Conservation (phyloP, 2,113 vertebrate species). For the Mugil cephalus region DNA sequence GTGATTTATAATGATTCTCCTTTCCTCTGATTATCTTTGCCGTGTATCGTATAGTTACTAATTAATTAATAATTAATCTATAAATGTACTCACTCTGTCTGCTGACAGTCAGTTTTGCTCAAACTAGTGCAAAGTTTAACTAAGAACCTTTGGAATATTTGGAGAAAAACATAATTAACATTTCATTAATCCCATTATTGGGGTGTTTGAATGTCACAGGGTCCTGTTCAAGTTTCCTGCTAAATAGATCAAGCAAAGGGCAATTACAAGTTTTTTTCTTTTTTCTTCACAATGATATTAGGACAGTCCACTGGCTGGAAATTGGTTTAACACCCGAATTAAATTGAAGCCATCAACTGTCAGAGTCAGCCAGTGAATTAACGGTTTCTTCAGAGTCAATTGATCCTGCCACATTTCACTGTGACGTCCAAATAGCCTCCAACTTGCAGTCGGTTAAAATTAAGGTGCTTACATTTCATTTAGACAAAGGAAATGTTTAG, state of each 20-base stretch:
- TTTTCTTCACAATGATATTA: constrained; percentile 23
- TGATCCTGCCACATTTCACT: constrained; percentile 24
- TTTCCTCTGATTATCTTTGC: no score
- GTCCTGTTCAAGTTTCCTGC: not conserved
- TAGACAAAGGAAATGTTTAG: not conserved
- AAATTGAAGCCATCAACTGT: constrained; percentile 28
- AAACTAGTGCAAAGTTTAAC: constrained; percentile 2
- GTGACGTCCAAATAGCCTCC: not conserved
- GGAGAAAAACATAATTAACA: not conserved
- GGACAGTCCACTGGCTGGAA: constrained; percentile 20
- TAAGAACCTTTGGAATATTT: constrained; percentile 24
- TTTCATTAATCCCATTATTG: constrained; percentile 8
- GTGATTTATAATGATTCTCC: no score
- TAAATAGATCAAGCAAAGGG: constrained; percentile 42
- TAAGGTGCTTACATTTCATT: not conserved
- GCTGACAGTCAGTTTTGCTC: not conserved
- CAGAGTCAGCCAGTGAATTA: constrained; percentile 42
- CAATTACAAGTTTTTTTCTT: constrained; percentile 6
- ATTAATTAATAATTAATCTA: no score
- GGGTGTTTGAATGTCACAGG: constrained; percentile 13
- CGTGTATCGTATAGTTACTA: no score
- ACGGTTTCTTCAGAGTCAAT: constrained; percentile 51
- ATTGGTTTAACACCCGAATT: constrained; percentile 38
- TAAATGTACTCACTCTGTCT: not conserved
- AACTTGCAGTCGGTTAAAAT: constrained; percentile 13